Base-by-base conservation (phyloP, 2,797 vertebrate genomes). In the Phylloscopus collybita region DNA sequence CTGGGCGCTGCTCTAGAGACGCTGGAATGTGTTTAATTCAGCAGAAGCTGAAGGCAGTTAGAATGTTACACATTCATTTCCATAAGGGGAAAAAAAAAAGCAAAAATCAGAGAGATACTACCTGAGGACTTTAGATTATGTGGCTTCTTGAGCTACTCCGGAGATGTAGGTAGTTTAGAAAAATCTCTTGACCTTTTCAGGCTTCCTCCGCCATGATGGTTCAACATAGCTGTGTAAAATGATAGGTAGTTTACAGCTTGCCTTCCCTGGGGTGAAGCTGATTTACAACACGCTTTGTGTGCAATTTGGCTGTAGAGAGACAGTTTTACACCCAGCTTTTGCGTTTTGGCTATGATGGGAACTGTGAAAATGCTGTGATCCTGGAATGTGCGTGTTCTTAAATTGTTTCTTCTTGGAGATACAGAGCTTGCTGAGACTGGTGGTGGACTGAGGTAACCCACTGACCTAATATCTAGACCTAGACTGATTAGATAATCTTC, bases 161-260 rank as follows among this genome's bases (percentile, higher is more conserved):
- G 91, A 93, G 88, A 50, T 76, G 67, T 32, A 65, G 88, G 53
- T 36, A 80, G 90, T 88, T 96, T 19, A 94, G 86, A 94, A 93
- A 94, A 94, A 96, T 95, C 86, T 96, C 93, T 95, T 96, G 94
- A 96, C 92, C 88, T 96, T 95, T 93, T 92, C 87, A 67, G 86
- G 81, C 85, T 93, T 96, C 88, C 80, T 95, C 78, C 21, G 0
- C 95, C 96, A 92, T 92, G 93, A 90, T 61, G 83, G 86, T 87
- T 93, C 50, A 4, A 36, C 1, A 1, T 93, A 91, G 73, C 76
- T 62, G 19, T 92, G 82, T 84, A 88, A 94, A 92, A 94, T 50
- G 92, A 93, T 84, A 85, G 88, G 93, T 65, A 59, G 83, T 94
- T 94, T 93, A 92, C 65, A 78, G 74, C 92, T 87, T 45, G 57